phyloP scores from a whole-genome alignment of 1,140 invertebrate species.

The Arion vulgaris region DNA sequence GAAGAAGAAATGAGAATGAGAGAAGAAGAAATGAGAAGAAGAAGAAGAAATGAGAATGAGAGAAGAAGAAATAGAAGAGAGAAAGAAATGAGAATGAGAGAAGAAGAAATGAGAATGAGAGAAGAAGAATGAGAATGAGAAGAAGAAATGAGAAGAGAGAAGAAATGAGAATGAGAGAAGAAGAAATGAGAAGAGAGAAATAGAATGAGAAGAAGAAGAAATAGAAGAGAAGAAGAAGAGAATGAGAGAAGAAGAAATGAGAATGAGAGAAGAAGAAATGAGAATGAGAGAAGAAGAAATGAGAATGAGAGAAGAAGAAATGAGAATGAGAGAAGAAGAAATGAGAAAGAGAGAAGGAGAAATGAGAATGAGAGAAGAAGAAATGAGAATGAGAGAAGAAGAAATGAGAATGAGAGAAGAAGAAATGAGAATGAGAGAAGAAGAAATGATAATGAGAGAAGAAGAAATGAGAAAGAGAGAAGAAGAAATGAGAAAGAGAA shows the following conservation, averaged over 20 bases:
- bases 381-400: background rate
- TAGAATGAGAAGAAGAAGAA: no score
- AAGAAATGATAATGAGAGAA: background rate
- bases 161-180: no score
- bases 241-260: background rate
- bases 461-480: background rate
- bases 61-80: background rate
- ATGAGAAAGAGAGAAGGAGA: background rate
- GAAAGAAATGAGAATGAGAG: background rate
- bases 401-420: background rate
- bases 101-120: background rate
- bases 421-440: background rate
- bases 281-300: background rate
- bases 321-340: background rate
- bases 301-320: background rate
- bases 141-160: no score
- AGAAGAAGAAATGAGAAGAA: no score
- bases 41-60: background rate
- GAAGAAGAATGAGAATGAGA: background rate
- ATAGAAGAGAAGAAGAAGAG: no score
- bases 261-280: background rate
- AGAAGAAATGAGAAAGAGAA: background rate
- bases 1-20: no score
- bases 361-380: background rate
- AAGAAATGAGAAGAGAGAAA: no score